Evolutionary conservation across 2,797 vertebrate genomes (phyloP).

Genomic region (Varecia variegata): DNA sequence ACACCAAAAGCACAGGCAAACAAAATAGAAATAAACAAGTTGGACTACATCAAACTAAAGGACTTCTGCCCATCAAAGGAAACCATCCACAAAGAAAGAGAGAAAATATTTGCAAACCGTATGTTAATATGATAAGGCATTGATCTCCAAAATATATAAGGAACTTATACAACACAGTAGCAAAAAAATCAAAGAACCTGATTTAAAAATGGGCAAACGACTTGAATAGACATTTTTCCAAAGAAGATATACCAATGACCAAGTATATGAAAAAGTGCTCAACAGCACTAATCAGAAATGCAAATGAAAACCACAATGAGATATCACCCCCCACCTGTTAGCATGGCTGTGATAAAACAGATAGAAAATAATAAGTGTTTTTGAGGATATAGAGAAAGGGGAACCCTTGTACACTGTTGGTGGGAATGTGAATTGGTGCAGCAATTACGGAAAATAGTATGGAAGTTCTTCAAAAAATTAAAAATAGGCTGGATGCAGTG

Average conservation of each 20-base stretch:
- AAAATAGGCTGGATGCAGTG: background rate
- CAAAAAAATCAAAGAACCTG: background rate
- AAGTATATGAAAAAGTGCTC: background rate
- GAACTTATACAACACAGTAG: background rate
- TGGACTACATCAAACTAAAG: background rate
- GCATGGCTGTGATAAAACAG: background rate
- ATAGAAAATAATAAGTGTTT: background rate
- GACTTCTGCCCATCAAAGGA: background rate
- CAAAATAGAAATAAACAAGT: background rate
- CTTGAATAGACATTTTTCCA: background rate
- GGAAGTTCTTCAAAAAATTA: background rate
- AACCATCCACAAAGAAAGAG: background rate
- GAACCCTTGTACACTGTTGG: background rate
- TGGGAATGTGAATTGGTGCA: background rate
- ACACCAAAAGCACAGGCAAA: background rate
- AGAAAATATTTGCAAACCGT: background rate
- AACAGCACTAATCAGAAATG: background rate
- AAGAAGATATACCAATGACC: background rate
- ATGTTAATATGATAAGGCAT: background rate
- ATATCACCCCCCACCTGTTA: background rate
- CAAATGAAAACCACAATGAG: background rate
- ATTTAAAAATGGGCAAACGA: background rate
- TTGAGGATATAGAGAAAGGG: background rate
- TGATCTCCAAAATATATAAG: background rate
- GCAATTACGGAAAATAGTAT: background rate